These are phyloP conservation scores for Chloroceryle aenea DNA, from an alignment of 2,113 vertebrate genomes.

Conservation along the genomic window DNA sequence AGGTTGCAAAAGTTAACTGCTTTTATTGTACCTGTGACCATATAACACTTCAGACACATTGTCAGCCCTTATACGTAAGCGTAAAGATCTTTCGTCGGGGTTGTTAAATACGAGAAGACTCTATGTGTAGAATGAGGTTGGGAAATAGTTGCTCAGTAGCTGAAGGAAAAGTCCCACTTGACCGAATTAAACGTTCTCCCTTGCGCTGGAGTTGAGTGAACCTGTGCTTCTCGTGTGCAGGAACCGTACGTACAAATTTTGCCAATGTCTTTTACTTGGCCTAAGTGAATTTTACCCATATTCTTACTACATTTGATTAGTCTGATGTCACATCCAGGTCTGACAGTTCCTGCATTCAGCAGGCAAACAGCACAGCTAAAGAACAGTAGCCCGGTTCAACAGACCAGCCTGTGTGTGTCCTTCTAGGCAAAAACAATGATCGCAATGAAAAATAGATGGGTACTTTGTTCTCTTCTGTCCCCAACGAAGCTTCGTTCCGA, in stretches of 20 bases:
- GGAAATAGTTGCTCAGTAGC: not conserved
- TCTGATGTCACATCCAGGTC: not conserved
- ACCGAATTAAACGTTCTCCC: rapidly evolving
- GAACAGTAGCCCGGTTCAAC: not conserved
- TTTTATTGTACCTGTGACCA: slow-evolving; percentile 15
- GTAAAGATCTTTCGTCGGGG: not conserved
- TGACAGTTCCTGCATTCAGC: not conserved
- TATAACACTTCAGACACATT: not conserved
- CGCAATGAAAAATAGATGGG: not conserved
- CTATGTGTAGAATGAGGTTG: not conserved
- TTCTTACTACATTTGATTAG: not conserved
- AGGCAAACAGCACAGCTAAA: not conserved
- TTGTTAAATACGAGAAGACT: not conserved
- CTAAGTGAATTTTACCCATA: not conserved
- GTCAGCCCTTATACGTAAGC: not conserved
- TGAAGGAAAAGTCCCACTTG: not conserved
- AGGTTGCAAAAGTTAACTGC: not conserved
- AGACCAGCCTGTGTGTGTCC: not conserved
- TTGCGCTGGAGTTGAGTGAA: not conserved
- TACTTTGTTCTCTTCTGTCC: not conserved
- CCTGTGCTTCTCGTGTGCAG: rapidly evolving
- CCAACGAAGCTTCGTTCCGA: not conserved
- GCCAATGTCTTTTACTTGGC: not conserved
- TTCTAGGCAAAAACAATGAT: not conserved
- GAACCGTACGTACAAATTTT: rapidly evolving